Evolutionary conservation across 2,888 invertebrate species (phyloP), one percentile per base, ranked within the genome.

Genomic region (Tenthredo scrophulariae): DNA sequence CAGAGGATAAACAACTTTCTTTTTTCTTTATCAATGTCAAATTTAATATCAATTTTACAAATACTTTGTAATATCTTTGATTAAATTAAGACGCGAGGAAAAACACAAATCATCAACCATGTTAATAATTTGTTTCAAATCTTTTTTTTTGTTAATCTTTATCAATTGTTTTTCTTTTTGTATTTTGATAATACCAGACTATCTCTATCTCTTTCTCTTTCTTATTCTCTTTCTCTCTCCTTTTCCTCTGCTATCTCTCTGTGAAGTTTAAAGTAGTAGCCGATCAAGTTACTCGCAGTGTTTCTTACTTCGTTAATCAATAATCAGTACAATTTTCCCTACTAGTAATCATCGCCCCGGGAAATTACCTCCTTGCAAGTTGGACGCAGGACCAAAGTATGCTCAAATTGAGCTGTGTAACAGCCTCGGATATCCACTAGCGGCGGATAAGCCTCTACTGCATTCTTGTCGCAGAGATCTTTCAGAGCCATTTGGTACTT

Each of bases 381-480:
- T 67, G 99, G 99, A 90, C 99, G 95, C 87, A 99, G 95, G 89
- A 99, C 96, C 91, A 99, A 97, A 5, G 99, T 99, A 94, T 99
- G 99, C 93, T 99, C 99, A 93, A 98, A 99, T 94, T 99, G 99
- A 72, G 99, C 99, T 0, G 99, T 99, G 94, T 99, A 99, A 93
- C 98, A 98, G 85, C 99, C 99, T 93, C 98, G 98, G 87, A 97
- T 96, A 94, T 99, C 99, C 92, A 99, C 99, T 84, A 99, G 95
- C 10, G 99, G 99, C 29, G 99, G 99, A 94, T 99, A 99, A 0
- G 99, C 97, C 92, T 99, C 98, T n/a, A 99, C 98, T 43, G 99
- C 97, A 80, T 98, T 98, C 93, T 99, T 99, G 93, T 99, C 99
- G 94, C 99, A 99, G 85, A 99, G 95, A 95, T 99, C 99, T 94